Conservation (phyloP, 2,888 invertebrate species). For the Sinotaia quadrata region DNA sequence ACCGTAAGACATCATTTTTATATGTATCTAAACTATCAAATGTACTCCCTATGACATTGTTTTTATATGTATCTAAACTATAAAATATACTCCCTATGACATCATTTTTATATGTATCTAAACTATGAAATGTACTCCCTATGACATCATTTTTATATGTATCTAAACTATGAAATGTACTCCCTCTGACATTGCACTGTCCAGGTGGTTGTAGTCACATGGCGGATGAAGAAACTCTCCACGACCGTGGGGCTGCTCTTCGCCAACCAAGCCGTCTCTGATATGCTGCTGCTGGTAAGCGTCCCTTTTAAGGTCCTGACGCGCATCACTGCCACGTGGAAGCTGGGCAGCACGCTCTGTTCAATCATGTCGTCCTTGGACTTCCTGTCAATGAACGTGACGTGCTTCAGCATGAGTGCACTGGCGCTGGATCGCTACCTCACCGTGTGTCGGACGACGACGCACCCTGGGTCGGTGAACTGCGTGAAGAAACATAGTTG, state of each 20-base stretch:
- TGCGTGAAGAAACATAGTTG: neutral
- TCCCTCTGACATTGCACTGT: neutral
- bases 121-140: no score
- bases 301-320: neutral
- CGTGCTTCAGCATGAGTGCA: neutral
- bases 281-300: neutral
- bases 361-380: neutral
- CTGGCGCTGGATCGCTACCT: neutral
- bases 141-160: no score
- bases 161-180: no score
- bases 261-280: neutral
- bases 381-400: neutral
- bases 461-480: no score
- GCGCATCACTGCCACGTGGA: neutral
- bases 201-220: neutral
- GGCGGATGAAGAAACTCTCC: neutral
- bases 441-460: no score
- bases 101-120: no score
- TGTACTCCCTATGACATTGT: no score
- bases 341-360: neutral
- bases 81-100: no score
- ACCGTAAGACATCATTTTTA: no score
- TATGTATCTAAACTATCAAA: no score
- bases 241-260: neutral
- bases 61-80: no score